Percentiles rank a stretch among this genome's conserved stretches.
Evolutionary conservation across 2,797 vertebrate species (phyloP).

Genomic region (Pipistrellus nathusii): DNA sequence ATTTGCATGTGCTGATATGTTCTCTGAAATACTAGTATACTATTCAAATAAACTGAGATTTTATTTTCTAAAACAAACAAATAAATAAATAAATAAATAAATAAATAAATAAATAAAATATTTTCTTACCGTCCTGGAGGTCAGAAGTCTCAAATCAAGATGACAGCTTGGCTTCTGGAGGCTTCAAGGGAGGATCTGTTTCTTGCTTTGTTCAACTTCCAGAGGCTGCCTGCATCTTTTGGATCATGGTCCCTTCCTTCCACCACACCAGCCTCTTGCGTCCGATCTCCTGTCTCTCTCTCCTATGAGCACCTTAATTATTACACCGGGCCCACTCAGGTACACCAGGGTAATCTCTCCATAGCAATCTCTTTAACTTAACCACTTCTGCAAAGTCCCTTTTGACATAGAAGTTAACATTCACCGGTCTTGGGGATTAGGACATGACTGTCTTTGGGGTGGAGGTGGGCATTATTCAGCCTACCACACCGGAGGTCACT

Average conservation of each 20-base stretch:
- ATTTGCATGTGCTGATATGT: neutral
- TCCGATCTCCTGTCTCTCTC: neutral
- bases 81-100: too few relatives aligned
- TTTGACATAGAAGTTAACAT: neutral
- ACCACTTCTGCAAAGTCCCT: neutral
- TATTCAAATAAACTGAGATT: slow-evolving; percentile 41
- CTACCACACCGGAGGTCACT: neutral
- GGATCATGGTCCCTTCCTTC: neutral
- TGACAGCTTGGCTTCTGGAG: neutral
- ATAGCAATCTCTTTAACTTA: neutral
- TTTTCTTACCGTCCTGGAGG: neutral
- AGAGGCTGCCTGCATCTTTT: neutral
- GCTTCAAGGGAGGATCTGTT: neutral
- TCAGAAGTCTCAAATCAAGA: slow-evolving; percentile 2
- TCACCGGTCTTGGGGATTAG: neutral
- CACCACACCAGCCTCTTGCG: neutral
- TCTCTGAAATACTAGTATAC: neutral
- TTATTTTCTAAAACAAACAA: neutral
- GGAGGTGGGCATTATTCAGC: neutral
- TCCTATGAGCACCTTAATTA: neutral
- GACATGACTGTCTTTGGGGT: neutral
- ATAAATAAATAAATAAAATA: too few relatives aligned
- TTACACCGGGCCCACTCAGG: neutral
- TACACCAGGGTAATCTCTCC: neutral
- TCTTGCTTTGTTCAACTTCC: neutral